A percentile compares a stretch with the other conserved stretches of the same genome.
Evolutionary conservation across 2,888 invertebrate genomes (phyloP).

Genomic region (Drosophila birchii): DNA sequence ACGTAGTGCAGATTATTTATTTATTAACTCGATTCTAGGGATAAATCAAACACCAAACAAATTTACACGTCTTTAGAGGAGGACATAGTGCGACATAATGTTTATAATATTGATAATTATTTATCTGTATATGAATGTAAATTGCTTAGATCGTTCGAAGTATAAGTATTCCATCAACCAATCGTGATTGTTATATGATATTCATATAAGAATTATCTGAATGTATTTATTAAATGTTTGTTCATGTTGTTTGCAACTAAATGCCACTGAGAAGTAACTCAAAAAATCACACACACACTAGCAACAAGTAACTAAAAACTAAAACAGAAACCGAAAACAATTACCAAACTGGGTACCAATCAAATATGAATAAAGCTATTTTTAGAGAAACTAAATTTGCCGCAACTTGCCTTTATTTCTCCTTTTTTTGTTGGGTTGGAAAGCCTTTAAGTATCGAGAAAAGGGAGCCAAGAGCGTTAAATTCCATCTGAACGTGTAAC

Average conservation of each 20-base stretch:
- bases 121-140: slow-evolving; percentile 47
- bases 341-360: slow-evolving; percentile 72
- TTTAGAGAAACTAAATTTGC: slow-evolving; percentile 73
- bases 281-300: slow-evolving; percentile 38
- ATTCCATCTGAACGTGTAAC: slow-evolving; percentile 55
- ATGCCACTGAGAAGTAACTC: slow-evolving; percentile 59
- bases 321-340: slow-evolving; percentile 43
- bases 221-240: slow-evolving; percentile 72
- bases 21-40: slow-evolving; percentile 60
- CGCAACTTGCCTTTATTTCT: slow-evolving; percentile 21
- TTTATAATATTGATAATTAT: slow-evolving; percentile 65
- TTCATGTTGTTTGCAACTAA: slow-evolving; percentile 77
- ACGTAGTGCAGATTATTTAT: slow-evolving; percentile 34
- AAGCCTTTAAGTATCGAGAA: slow-evolving; percentile 14
- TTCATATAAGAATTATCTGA: slow-evolving; percentile 74
- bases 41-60: slow-evolving; percentile 72
- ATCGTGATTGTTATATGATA: slow-evolving; percentile 80
- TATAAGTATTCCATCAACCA: slow-evolving; percentile 55
- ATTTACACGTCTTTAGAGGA: slow-evolving; percentile 44
- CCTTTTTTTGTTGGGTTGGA: not conserved
- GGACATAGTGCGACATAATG: slow-evolving; percentile 47
- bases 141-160: slow-evolving; percentile 58
- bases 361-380: slow-evolving; percentile 79
- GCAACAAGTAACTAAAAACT: slow-evolving; percentile 34
- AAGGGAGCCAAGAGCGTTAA: slow-evolving; percentile 33